These are phyloP conservation scores for Balaeniceps rex DNA, from an alignment of 2,113 vertebrate species.

Conservation along the genomic window DNA sequence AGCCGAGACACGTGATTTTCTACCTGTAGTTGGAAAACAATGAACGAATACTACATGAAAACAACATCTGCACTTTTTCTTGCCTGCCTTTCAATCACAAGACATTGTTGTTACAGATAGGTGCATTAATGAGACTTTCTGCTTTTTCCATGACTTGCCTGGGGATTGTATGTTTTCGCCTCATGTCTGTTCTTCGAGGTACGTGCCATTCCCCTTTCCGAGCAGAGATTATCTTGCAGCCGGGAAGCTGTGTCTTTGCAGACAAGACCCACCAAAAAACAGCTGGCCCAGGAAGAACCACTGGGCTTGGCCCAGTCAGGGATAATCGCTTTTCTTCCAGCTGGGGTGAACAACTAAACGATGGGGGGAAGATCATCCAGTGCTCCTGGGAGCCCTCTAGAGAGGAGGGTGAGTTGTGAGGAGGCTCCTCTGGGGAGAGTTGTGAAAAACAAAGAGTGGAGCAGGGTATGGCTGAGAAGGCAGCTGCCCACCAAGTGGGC, in stretches of 20 bases:
- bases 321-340: not conserved
- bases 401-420: not conserved
- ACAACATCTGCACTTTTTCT: not conserved
- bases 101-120: not conserved
- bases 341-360: not conserved
- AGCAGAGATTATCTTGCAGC: not conserved
- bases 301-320: not conserved
- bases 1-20: not conserved
- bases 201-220: not conserved
- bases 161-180: fast-evolving
- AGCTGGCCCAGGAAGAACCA: not conserved
- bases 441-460: not conserved
- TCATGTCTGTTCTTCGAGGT: not conserved
- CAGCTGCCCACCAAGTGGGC: not conserved
- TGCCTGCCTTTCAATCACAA: not conserved
- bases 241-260: not conserved
- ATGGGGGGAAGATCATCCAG: not conserved
- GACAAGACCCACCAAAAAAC: not conserved
- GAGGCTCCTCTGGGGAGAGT: not conserved
- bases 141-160: not conserved
- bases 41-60: not conserved
- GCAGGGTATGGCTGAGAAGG: not conserved
- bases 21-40: not conserved
- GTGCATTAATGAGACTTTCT: not conserved
- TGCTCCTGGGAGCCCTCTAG: not conserved